Evolutionary conservation across 2,113 vertebrate species (phyloP).

Genomic region (Laticauda colubrina): DNA sequence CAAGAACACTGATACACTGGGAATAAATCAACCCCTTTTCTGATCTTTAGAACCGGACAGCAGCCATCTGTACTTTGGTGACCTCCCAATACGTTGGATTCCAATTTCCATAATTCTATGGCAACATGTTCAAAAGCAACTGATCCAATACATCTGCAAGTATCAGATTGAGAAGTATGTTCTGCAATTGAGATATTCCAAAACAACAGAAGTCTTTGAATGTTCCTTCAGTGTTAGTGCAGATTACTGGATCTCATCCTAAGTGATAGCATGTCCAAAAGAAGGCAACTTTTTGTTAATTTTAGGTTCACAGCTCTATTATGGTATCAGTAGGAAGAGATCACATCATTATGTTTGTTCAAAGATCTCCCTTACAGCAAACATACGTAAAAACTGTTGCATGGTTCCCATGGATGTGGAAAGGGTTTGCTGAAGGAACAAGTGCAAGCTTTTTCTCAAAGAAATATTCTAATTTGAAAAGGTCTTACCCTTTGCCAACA

Average conservation of each 20-base stretch:
- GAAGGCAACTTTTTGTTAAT: not conserved
- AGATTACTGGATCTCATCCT: not conserved
- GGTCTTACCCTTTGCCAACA: slow-evolving; percentile 15
- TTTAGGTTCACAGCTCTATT: not conserved
- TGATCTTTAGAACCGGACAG: not conserved
- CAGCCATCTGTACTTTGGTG: not conserved
- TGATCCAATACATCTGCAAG: not conserved
- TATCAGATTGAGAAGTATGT: not conserved
- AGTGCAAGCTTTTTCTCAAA: slow-evolving; percentile 3
- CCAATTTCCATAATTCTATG: not conserved
- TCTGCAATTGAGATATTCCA: not conserved
- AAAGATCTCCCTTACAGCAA: not conserved
- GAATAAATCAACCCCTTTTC: not conserved
- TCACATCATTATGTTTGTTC: not conserved
- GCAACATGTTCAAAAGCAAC: not conserved
- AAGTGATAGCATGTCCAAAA: not conserved
- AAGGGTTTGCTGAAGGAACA: not conserved
- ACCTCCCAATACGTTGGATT: not conserved
- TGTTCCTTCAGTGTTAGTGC: not conserved
- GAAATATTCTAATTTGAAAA: slow-evolving; percentile 23
- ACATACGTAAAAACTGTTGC: not conserved
- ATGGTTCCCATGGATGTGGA: not conserved
- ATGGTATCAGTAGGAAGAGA: not conserved
- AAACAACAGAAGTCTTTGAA: not conserved
- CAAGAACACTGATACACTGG: not conserved